Conservation (phyloP, 2,888 invertebrate species). For the Phrixothrix hirtus region DNA sequence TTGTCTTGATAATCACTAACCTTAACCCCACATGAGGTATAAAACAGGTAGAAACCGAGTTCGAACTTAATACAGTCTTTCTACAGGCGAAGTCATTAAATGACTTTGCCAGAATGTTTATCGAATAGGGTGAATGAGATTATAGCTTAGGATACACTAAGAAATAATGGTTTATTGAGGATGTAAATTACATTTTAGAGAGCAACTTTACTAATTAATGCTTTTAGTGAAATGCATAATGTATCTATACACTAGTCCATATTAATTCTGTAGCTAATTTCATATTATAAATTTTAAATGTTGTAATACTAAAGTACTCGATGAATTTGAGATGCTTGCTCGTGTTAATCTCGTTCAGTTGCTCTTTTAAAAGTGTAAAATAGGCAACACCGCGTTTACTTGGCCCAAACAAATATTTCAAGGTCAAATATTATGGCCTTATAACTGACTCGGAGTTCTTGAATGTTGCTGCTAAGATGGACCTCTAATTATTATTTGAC, state of each 20-base stretch:
- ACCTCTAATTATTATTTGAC: conserved; percentile 18
- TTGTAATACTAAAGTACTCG: conserved; percentile 2
- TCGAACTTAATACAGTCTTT: conserved; percentile 3
- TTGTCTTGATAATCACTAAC: conserved; percentile 23
- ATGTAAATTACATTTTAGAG: too few species aligned
- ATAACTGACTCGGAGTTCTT: conserved; percentile 37
- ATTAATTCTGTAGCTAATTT: too few species aligned
- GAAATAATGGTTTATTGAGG: neutral
- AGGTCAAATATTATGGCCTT: conserved; percentile 47
- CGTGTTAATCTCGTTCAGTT: too few species aligned
- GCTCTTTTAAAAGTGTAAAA: conserved; percentile 24
- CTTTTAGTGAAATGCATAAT: too few species aligned
- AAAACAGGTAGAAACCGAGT: conserved; percentile 19
- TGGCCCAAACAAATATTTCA: conserved; percentile 50
- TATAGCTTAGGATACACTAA: neutral
- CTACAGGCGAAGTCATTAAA: conserved; percentile 18
- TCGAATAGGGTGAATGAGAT: conserved; percentile 6
- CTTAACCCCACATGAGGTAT: conserved; percentile 18
- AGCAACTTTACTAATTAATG: too few species aligned
- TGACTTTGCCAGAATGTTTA: conserved; percentile 6
- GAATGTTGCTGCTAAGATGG: conserved; percentile 16
- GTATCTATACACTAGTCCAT: too few species aligned
- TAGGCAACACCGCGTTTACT: conserved; percentile 34
- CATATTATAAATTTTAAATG: too few species aligned
- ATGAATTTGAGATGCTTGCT: conserved; percentile 12